Percentiles rank a stretch among this genome's conserved stretches.
Conservation (phyloP, 2,113 vertebrate genomes). For the Oenanthe oenanthe region DNA sequence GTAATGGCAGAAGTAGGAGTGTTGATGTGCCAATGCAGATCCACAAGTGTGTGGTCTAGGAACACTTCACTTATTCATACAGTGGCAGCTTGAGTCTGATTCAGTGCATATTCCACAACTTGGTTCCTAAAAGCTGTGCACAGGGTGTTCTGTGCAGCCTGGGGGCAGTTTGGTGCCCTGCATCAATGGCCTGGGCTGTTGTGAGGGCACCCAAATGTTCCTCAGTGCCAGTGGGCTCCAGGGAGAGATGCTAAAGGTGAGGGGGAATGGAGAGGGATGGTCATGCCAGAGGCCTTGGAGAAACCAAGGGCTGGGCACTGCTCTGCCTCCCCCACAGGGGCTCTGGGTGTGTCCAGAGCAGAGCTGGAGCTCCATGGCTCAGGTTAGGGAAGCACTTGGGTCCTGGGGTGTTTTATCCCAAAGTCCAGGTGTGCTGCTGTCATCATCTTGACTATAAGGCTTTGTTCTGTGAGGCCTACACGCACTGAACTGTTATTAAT, state of each 20-base stretch:
- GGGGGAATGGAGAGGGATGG: background rate
- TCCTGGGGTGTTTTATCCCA: background rate
- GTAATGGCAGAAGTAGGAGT: background rate
- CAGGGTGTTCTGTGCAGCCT: background rate
- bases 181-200: background rate
- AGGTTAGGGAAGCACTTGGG: background rate
- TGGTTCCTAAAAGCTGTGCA: background rate
- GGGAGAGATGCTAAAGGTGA: background rate
- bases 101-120: background rate
- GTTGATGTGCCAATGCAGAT: background rate
- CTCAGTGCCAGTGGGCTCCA: background rate
- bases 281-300: background rate
- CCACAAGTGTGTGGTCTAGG: background rate
- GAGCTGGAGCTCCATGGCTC: background rate
- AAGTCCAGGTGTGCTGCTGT: background rate
- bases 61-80: background rate
- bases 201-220: background rate
- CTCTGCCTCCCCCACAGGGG: rapidly evolving
- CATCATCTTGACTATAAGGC: rapidly evolving
- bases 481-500: background rate
- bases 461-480: background rate
- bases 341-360: rapidly evolving
- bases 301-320: background rate
- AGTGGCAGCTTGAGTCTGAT: background rate
- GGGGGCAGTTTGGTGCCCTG: background rate